These are phyloP conservation scores for Masnerella sp. DNA, from an alignment of 2,888 invertebrate species.

Conservation along the genomic window DNA sequence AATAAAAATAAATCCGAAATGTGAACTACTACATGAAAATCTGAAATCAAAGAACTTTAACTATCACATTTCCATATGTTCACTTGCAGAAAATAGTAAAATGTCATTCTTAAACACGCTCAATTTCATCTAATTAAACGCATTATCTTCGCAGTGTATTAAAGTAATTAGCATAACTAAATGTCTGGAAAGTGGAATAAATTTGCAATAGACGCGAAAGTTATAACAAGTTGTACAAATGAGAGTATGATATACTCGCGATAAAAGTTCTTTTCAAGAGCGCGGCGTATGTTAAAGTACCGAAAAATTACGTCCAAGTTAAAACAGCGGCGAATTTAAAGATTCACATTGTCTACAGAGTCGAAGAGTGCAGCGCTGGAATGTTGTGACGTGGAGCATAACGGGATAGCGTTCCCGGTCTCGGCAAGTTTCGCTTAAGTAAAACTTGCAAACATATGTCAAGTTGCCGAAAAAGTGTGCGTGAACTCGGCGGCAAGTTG, in stretches of 20 bases:
- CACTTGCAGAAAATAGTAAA: no score
- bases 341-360: constrained; percentile 41
- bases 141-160: no score
- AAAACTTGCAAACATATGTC: constrained; percentile 39
- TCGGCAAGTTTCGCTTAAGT: constrained; percentile 35
- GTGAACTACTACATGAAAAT: no score
- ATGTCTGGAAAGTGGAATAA: neutral
- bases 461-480: constrained; percentile 24
- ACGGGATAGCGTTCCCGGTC: constrained; percentile 1
- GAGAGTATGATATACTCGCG: constrained; percentile 31
- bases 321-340: constrained; percentile 31
- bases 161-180: neutral
- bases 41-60: no score
- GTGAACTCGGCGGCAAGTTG: neutral
- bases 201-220: constrained; percentile 7
- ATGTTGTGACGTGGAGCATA: constrained; percentile 20
- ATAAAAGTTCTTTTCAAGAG: constrained; percentile 25
- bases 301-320: constrained; percentile 32
- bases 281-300: constrained; percentile 21
- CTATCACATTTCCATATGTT: no score
- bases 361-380: constrained; percentile 22
- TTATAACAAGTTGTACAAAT: constrained; percentile 18
- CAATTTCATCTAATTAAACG: no score
- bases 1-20: no score
- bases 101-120: no score